A percentile compares a stretch with the other conserved stretches of the same genome.
phyloP scores from a whole-genome alignment of 1,140 invertebrate genomes.

The Drosophila ercepeae region DNA sequence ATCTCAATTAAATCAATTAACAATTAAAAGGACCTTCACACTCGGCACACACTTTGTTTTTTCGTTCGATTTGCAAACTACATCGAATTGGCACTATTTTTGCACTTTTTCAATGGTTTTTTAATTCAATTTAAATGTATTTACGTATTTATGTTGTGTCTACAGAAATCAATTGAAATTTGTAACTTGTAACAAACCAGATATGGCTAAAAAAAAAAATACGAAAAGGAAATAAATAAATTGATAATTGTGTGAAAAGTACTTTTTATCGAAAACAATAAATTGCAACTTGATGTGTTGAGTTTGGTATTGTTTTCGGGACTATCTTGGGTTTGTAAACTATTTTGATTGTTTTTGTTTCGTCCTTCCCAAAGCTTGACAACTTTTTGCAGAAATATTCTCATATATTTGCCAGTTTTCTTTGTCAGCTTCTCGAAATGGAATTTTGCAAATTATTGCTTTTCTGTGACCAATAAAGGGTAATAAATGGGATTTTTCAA shows the following conservation, averaged over 20 bases:
- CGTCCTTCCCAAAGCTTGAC: not conserved
- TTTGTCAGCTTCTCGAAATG: too few relatives aligned
- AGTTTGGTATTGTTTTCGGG: not conserved
- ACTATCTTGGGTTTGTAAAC: constrained; percentile 5
- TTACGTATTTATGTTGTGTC: constrained; percentile 27
- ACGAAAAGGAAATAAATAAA: constrained; percentile 26
- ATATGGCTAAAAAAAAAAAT: constrained; percentile 11
- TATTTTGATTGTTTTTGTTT: not conserved
- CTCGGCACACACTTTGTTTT: constrained; percentile 22
- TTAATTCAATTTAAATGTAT: constrained; percentile 28
- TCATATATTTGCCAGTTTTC: constrained; percentile 12
- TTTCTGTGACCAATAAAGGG: too few relatives aligned
- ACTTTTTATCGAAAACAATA: constrained; percentile 57
- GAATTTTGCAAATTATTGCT: not conserved
- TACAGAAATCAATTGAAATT: constrained; percentile 50
- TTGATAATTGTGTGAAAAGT: constrained; percentile 62
- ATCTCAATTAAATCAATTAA: constrained; percentile 42
- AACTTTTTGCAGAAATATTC: constrained; percentile 23
- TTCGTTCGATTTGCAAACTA: constrained; percentile 28
- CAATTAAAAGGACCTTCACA: constrained; percentile 29
- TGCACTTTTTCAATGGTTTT: constrained; percentile 23
- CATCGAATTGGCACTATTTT: constrained; percentile 36
- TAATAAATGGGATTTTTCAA: not conserved
- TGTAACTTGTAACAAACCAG: constrained; percentile 31
- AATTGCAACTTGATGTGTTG: constrained; percentile 48